phyloP scores from a whole-genome alignment of 2,113 vertebrate species.

The Lophotis ruficrista region DNA sequence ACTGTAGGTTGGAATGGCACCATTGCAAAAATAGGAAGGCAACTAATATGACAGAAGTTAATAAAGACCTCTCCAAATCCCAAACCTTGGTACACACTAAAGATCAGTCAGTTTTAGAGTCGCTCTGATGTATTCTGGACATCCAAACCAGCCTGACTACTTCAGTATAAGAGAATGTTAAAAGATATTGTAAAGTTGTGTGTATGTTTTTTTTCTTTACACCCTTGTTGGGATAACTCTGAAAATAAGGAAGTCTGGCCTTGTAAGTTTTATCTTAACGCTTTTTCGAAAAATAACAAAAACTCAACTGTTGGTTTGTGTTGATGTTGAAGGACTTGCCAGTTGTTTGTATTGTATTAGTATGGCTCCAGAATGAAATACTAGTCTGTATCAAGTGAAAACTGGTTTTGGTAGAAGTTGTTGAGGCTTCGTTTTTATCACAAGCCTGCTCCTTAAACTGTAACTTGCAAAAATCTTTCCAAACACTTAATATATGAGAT shows the following conservation, averaged over 20 bases:
- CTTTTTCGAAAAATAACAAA: not conserved
- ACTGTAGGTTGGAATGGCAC: not conserved
- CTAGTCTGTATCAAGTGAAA: not conserved
- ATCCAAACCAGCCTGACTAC: not conserved
- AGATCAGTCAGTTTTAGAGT: not conserved
- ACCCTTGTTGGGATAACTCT: not conserved
- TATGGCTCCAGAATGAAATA: not conserved
- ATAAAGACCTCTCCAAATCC: not conserved
- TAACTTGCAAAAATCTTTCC: not conserved
- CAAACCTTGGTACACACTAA: not conserved
- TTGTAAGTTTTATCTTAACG: not conserved
- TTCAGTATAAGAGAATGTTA: not conserved
- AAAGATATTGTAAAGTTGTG: not conserved
- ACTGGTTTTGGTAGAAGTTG: not conserved
- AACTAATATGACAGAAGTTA: not conserved
- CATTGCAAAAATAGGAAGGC: not conserved
- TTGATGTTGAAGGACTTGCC: slow-evolving; percentile 25
- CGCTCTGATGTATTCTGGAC: not conserved
- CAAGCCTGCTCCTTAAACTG: not conserved
- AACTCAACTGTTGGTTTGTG: not conserved
- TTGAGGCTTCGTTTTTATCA: slow-evolving; percentile 54
- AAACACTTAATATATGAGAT: not conserved
- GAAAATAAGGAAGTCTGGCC: not conserved
- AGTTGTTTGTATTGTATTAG: slow-evolving; percentile 36
- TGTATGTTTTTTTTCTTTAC: not conserved